phyloP scores from a whole-genome alignment of 1,140 invertebrate species.

The Pogonus chalceus region DNA sequence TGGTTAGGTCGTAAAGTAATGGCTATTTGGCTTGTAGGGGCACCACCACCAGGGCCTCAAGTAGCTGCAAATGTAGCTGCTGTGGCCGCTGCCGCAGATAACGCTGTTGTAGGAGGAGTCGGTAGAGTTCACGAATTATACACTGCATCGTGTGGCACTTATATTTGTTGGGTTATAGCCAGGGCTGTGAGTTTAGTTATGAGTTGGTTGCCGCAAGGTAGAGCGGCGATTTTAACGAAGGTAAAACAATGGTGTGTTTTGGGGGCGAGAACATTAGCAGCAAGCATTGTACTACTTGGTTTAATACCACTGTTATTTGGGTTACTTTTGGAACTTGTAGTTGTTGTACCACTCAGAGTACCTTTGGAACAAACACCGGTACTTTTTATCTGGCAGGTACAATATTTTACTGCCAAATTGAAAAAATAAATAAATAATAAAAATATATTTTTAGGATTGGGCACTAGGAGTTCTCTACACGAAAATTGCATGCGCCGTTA shows the following conservation, averaged over 20 bases:
- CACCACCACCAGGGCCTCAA: conserved; percentile 33
- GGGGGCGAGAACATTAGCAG: conserved; percentile 56
- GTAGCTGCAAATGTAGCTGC: conserved; percentile 20
- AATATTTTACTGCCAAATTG: no score
- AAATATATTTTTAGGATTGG: no score
- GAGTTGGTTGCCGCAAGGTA: conserved; percentile 81
- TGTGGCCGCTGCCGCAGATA: conserved; percentile 48
- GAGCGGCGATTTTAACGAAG: conserved; percentile 61
- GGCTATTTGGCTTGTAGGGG: conserved; percentile 67
- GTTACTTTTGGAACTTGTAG: conserved; percentile 78
- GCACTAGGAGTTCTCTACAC: conserved; percentile 93
- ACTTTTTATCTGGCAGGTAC: conserved; percentile 91
- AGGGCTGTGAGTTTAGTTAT: conserved; percentile 67
- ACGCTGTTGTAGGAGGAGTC: conserved; percentile 41
- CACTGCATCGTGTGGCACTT: conserved; percentile 87
- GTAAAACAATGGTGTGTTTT: conserved; percentile 64
- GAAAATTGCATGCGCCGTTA: conserved; percentile 94
- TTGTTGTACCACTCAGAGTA: conserved; percentile 87
- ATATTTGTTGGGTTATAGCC: conserved; percentile 82
- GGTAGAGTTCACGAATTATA: conserved; percentile 86
- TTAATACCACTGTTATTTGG: conserved; percentile 90
- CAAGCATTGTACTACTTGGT: conserved; percentile 73
- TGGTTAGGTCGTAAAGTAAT: conserved; percentile 81
- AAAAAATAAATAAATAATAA: no score
- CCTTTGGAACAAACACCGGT: conserved; percentile 90